Evolutionary conservation across 2,113 vertebrate genomes (phyloP).

Genomic region (Choloepus hoffmanni): DNA sequence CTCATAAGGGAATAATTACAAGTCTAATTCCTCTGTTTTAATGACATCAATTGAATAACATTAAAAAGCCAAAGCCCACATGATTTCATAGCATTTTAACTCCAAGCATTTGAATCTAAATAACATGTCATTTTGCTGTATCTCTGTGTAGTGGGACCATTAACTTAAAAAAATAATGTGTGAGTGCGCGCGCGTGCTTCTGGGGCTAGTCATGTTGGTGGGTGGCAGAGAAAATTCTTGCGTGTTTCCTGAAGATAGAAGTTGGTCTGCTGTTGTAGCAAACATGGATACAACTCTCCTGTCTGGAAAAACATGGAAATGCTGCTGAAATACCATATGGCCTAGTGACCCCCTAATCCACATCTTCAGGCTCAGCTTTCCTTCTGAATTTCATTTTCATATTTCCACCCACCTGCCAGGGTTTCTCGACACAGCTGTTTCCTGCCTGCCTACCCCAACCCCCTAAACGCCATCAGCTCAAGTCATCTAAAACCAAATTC

Average conservation of each 20-base stretch:
- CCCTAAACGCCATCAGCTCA: neutral
- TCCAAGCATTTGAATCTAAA: conserved; percentile 73
- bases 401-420: neutral
- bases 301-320: neutral
- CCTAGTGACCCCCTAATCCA: neutral
- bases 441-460: too few species aligned
- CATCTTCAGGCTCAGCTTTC: neutral
- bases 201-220: neutral
- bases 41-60: conserved; percentile 81
- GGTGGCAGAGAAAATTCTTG: neutral
- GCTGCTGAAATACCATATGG: neutral
- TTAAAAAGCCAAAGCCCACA: conserved; percentile 68
- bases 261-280: neutral
- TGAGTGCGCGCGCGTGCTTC: neutral
- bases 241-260: neutral
- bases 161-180: neutral
- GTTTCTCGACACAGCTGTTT: neutral
- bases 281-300: neutral
- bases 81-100: conserved; percentile 83
- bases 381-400: neutral
- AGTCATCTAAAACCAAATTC: neutral
- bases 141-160: conserved; percentile 48
- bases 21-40: conserved; percentile 82
- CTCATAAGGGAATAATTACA: conserved; percentile 82
- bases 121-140: conserved; percentile 75